Evolutionary conservation across 2,797 vertebrate genomes (phyloP).

Genomic region (Pangasius larnaudii): DNA sequence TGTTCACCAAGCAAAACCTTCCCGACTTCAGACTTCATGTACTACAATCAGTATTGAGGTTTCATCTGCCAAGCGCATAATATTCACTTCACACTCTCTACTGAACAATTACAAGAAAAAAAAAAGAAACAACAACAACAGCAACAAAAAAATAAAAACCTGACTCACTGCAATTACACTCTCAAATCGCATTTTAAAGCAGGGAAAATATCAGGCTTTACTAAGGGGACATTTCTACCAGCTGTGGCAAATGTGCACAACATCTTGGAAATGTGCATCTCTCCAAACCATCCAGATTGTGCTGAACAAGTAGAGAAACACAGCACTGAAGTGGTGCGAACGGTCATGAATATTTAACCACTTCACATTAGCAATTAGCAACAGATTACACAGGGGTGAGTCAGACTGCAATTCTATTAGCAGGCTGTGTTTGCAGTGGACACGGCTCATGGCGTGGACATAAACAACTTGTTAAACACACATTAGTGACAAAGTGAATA

Average conservation of each 20-base stretch:
- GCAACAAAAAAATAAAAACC: constrained; percentile 37
- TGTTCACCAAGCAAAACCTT: constrained; percentile 14
- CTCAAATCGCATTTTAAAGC: constrained; percentile 63
- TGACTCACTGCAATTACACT: constrained; percentile 62
- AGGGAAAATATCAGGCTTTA: constrained; percentile 49
- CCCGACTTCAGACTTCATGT: constrained; percentile 28
- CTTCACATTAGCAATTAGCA: constrained; percentile 61
- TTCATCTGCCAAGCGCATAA: constrained; percentile 29
- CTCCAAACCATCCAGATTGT: constrained; percentile 26
- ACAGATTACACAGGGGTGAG: constrained; percentile 52
- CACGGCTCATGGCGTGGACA: constrained; percentile 32
- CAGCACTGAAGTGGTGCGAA: constrained; percentile 46
- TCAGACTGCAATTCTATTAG: constrained; percentile 50
- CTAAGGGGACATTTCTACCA: constrained; percentile 61
- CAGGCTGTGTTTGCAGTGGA: constrained; percentile 33
- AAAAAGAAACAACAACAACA: neutral
- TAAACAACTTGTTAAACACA: constrained; percentile 48
- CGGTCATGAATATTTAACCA: constrained; percentile 58
- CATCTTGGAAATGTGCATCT: constrained; percentile 28
- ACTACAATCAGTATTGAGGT: constrained; percentile 23
- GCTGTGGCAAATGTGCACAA: constrained; percentile 51
- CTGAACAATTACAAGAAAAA: constrained; percentile 41
- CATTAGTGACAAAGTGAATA: constrained; percentile 30
- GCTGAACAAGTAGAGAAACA: constrained; percentile 55
- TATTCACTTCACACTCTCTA: constrained; percentile 28